phyloP scores from a whole-genome alignment of 64 coral and sea anemone genomes.

The Anthopleura sola region DNA sequence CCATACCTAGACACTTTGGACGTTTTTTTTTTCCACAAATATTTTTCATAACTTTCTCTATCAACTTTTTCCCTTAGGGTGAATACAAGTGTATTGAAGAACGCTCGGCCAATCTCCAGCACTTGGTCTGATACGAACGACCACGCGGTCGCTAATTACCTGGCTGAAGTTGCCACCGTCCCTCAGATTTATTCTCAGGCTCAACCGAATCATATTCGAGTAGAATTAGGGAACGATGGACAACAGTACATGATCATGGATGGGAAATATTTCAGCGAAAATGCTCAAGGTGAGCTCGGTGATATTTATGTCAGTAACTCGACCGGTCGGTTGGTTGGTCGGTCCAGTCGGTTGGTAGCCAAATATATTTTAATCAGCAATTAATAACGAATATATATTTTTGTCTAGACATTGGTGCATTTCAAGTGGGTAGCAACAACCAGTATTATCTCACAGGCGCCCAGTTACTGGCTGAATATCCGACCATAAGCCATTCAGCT shows the following conservation, averaged over 20 bases:
- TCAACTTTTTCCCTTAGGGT: not conserved
- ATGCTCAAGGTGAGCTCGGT: not conserved
- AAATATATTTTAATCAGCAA: not conserved
- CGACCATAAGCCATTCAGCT: not conserved
- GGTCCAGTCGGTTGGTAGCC: not conserved
- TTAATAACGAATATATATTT: not conserved
- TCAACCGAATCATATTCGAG: not conserved
- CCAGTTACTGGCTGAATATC: not conserved
- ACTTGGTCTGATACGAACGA: not conserved
- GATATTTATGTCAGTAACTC: not conserved
- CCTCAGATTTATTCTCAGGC: conserved; percentile 1
- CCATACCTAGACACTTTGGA: not conserved
- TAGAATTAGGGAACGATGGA: conserved; percentile 6
- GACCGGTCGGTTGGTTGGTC: not conserved
- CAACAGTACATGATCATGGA: conserved; percentile 24
- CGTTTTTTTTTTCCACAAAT: not conserved
- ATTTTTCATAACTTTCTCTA: not conserved
- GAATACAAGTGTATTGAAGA: not conserved
- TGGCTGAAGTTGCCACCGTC: not conserved
- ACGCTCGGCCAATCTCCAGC: not conserved
- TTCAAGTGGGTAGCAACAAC: not conserved
- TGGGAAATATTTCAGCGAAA: not conserved
- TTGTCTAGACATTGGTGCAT: not conserved
- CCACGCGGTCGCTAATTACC: not conserved
- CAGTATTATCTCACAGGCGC: not conserved